Conservation (phyloP, 2,888 invertebrate genomes). For the Hydrotaea cyrtoneurina region DNA sequence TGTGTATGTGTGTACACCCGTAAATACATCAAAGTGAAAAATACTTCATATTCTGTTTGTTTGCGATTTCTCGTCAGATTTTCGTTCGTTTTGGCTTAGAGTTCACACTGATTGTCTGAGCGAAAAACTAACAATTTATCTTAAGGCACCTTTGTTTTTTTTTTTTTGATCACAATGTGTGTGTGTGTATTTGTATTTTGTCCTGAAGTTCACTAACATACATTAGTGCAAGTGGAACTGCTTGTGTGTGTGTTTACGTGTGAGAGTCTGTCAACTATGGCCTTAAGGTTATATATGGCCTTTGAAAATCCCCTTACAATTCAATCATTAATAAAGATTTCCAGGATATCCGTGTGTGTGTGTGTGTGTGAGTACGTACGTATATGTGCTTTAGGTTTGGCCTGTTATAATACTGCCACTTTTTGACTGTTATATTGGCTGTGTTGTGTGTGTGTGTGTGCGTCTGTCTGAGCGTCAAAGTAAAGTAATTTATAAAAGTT, state of each 20-base stretch:
- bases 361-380: constrained; percentile 11
- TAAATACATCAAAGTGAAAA: constrained; percentile 66
- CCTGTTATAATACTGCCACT: neutral
- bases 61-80: constrained; percentile 29
- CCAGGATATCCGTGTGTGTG: constrained; percentile 33
- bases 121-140: constrained; percentile 64
- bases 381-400: constrained; percentile 17
- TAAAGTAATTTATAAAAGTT: constrained; percentile 50
- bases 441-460: constrained; percentile 55
- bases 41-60: constrained; percentile 50
- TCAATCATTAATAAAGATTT: constrained; percentile 71
- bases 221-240: constrained; percentile 4
- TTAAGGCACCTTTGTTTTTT: constrained; percentile 51
- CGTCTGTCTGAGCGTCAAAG: neutral
- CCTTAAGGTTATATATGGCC: constrained; percentile 57
- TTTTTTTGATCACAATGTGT: neutral
- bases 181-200: neutral
- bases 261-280: constrained; percentile 51
- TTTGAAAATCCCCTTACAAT: constrained; percentile 61
- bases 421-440: neutral
- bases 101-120: constrained; percentile 46
- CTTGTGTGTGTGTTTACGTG: constrained; percentile 24
- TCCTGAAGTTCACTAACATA: neutral
- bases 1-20: neutral
- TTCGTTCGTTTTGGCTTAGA: constrained; percentile 22